Evolutionary conservation across 2,888 invertebrate species (phyloP).

Genomic region (Coenonympha arcania): DNA sequence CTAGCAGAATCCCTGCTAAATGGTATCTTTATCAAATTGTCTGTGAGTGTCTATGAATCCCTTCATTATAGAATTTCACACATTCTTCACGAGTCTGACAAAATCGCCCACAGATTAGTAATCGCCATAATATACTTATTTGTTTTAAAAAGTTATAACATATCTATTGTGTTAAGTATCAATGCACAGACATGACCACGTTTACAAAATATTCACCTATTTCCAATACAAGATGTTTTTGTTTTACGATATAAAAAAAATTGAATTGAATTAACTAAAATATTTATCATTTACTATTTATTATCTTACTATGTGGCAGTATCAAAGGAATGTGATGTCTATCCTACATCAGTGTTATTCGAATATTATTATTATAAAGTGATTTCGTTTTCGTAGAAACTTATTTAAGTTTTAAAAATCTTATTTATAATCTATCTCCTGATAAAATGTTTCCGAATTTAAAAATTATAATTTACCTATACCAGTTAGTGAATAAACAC

Average conservation of each 20-base stretch:
- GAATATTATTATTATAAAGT: constrained; percentile 8
- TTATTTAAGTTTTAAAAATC: constrained; percentile 10
- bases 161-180: too few species aligned
- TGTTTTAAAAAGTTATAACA: too few species aligned
- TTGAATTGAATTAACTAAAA: neutral
- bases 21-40: neutral
- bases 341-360: constrained; percentile 16
- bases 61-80: too few species aligned
- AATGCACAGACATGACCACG: neutral
- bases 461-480: constrained; percentile 16
- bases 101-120: too few species aligned
- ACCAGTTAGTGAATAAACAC: constrained; percentile 41
- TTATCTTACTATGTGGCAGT: constrained; percentile 22
- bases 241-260: neutral
- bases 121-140: too few species aligned
- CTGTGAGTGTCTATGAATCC: too few species aligned
- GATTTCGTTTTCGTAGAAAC: constrained; percentile 14
- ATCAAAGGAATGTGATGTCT: constrained; percentile 23
- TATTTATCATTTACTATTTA: constrained; percentile 3
- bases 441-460: constrained; percentile 10
- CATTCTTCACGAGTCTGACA: too few species aligned
- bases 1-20: neutral
- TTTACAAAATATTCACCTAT: neutral
- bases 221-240: neutral
- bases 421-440: constrained; percentile 12